phyloP scores from a whole-genome alignment of 2,113 vertebrate species.

The Eleginops maclovinus region DNA sequence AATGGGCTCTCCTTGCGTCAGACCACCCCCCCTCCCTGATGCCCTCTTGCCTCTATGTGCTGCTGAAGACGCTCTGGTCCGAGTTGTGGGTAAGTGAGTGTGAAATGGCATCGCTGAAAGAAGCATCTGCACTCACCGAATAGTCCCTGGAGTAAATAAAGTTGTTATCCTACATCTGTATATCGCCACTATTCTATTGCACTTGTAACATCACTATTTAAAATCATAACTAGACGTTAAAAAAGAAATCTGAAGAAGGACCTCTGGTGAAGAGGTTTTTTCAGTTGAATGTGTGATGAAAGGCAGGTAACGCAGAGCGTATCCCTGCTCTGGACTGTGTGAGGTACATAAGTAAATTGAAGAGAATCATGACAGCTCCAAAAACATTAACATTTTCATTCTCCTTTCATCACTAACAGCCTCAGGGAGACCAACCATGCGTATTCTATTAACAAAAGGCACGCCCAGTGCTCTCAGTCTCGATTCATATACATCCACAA shows the following conservation, averaged over 20 bases:
- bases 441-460: constrained; percentile 84
- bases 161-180: constrained; percentile 5
- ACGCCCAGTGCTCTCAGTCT: constrained; percentile 76
- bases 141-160: constrained; percentile 23
- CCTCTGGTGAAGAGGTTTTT: constrained; percentile 5
- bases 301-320: constrained; percentile 21
- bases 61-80: constrained; percentile 28
- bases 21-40: constrained; percentile 11
- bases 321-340: constrained; percentile 31
- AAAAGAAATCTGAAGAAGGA: constrained; percentile 1
- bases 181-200: not conserved
- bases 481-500: constrained; percentile 77
- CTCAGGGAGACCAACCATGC: constrained; percentile 78
- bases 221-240: not conserved
- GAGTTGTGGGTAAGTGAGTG: constrained; percentile 52
- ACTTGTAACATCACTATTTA: not conserved
- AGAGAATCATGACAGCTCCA: constrained; percentile 63
- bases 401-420: constrained; percentile 76
- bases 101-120: constrained; percentile 56
- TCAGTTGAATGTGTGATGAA: constrained; percentile 20
- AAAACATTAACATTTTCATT: constrained; percentile 82
- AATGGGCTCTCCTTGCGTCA: constrained; percentile 8
- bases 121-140: constrained; percentile 21
- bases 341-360: constrained; percentile 49
- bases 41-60: constrained; percentile 31